Percentiles rank a stretch among this genome's conserved stretches.
These are phyloP conservation scores for Thecophora atra DNA, from an alignment of 2,888 invertebrate genomes.

Conservation along the genomic window DNA sequence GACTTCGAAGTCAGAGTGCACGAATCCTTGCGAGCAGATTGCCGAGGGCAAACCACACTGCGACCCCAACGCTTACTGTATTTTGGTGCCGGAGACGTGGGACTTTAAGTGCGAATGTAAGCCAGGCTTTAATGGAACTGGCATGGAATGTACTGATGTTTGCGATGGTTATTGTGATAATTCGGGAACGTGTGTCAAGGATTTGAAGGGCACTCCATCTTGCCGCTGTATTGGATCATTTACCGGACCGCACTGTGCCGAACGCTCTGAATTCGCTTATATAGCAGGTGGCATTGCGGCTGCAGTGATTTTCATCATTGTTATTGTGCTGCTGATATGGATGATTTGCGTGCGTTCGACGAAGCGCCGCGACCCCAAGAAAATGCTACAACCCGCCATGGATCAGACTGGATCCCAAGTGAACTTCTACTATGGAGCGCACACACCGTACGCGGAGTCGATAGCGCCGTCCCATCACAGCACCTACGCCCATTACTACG, in stretches of 20 bases:
- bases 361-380: slow-evolving; percentile 89
- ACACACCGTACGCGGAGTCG: slow-evolving; percentile 93
- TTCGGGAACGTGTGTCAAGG: slow-evolving; percentile 87
- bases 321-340: slow-evolving; percentile 92
- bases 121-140: slow-evolving; percentile 90
- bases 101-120: slow-evolving; percentile 93
- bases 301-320: slow-evolving; percentile 91
- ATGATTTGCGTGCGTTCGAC: slow-evolving; percentile 96
- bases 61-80: slow-evolving; percentile 86
- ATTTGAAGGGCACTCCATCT: slow-evolving; percentile 82
- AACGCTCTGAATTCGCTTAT: slow-evolving; percentile 94
- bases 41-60: slow-evolving; percentile 84
- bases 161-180: slow-evolving; percentile 89
- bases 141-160: slow-evolving; percentile 81
- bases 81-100: slow-evolving; percentile 82
- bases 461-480: slow-evolving; percentile 96
- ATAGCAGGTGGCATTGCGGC: slow-evolving; percentile 94
- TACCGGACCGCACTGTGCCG: slow-evolving; percentile 87
- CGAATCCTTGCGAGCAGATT: slow-evolving; percentile 86
- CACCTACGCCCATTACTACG: slow-evolving; percentile 94
- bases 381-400: slow-evolving; percentile 86
- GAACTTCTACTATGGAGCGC: slow-evolving; percentile 95
- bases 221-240: slow-evolving; percentile 93
- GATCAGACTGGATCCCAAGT: slow-evolving; percentile 94
- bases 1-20: slow-evolving; percentile 82